phyloP scores from a whole-genome alignment of 2,113 vertebrate genomes.

The Balaenoptera acutorostrata region DNA sequence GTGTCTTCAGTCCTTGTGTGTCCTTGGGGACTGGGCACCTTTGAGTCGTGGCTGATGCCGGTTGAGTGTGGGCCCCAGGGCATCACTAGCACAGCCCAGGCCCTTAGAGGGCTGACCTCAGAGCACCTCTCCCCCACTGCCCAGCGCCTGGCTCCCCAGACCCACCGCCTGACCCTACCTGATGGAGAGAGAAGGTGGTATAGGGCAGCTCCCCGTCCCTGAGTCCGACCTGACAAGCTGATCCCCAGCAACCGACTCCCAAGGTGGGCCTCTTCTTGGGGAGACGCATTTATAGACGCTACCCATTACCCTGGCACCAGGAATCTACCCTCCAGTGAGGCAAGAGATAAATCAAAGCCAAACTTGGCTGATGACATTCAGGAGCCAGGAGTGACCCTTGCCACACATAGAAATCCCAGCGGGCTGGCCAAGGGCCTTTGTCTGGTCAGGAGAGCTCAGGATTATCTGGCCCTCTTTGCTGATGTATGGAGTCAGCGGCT shows the following conservation, averaged over 20 bases:
- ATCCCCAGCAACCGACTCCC: background rate
- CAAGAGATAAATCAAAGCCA: constrained; percentile 80
- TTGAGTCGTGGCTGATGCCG: background rate
- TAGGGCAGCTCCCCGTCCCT: background rate
- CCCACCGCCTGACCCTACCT: background rate
- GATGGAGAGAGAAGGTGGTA: background rate
- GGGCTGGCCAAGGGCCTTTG: constrained; percentile 70
- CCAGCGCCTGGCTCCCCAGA: background rate
- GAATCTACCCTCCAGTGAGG: constrained; percentile 71
- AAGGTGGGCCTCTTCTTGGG: constrained; percentile 41
- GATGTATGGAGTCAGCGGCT: constrained; percentile 82
- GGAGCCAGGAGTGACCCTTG: constrained; percentile 76
- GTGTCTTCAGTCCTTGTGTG: background rate
- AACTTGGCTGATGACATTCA: constrained; percentile 81
- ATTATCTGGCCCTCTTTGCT: constrained; percentile 88
- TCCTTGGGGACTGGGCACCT: background rate
- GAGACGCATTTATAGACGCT: constrained; percentile 18
- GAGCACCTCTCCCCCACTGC: background rate
- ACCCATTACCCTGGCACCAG: constrained; percentile 72
- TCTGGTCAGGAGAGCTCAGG: constrained; percentile 75
- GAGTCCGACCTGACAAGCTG: background rate
- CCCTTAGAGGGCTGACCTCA: background rate
- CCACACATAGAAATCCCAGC: constrained; percentile 82
- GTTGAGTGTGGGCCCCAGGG: background rate
- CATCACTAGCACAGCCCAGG: background rate